Base-by-base conservation (phyloP, 2,888 invertebrate species). In the Eupithecia abbreviata region DNA sequence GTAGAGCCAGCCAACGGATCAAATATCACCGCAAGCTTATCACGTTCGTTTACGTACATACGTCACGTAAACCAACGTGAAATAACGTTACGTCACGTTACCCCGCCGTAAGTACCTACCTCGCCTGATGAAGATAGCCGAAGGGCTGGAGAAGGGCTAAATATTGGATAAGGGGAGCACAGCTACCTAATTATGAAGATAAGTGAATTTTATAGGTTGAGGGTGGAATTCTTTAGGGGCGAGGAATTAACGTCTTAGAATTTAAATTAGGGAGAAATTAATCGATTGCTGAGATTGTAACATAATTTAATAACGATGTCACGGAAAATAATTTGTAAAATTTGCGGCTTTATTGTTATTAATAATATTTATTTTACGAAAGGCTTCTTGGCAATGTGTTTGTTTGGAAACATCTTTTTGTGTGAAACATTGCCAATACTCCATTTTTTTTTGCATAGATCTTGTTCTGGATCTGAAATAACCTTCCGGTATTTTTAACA, bases 71-170 rank as follows among this genome's bases (percentile, higher is more conserved):
- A 78, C 83, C 81, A 83, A 86, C 85, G 86, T 87, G 86, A 87
- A 87, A 87, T 89, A 87, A 88, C 87, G 88, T 87, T 82, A 82
- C 84, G 67, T 77, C 77, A 79, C 83, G 82, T 83, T 84, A 80
- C 70, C 77, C 78, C 71, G 58, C 51, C 9, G 65, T 69, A 74
- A 77, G 72, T 65, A 77, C 70, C 70, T 65, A 77, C 70, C 70
- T 47, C 51, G 72, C 62, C 66, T 68, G 69, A 65, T 70, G 72
- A 70, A 77, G 77, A 74, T 77, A 75, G 49, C 71, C 71, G 71
- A 58, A 71, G 4, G 62, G 62, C 62, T 62, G 12, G 3, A 30
- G 62, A 30, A 62, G 66, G 41, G 73, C 75, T 78, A 78, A 75
- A 78, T 78, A 78, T 78, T 75, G 55, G 75, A 78, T 77, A 77